Conservation (phyloP, 2,797 vertebrate species). For the Gymnocypris eckloni region DNA sequence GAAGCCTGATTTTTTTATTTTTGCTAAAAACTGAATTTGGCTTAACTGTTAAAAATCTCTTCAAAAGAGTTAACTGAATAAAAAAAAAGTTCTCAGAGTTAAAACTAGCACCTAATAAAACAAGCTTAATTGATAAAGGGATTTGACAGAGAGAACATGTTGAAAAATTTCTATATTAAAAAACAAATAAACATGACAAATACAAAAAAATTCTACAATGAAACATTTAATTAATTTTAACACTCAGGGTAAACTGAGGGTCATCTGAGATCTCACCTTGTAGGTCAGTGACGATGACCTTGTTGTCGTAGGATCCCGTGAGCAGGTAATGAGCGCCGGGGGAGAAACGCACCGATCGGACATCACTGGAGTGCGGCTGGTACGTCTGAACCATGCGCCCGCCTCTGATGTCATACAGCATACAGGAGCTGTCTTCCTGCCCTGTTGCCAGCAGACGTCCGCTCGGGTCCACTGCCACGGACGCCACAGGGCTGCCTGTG, state of each 20-base stretch:
- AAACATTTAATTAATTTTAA: neutral
- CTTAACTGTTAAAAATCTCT: too few species aligned
- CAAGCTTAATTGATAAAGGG: too few species aligned
- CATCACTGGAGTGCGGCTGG: constrained; percentile 89
- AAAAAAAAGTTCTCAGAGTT: too few species aligned
- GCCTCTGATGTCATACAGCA: constrained; percentile 95
- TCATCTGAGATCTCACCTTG: constrained; percentile 83
- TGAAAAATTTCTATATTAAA: neutral
- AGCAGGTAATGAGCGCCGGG: constrained; percentile 95
- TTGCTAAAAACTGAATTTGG: too few species aligned
- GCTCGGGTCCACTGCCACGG: constrained; percentile 95
- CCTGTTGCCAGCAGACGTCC: constrained; percentile 94
- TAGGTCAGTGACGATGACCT: constrained; percentile 93
- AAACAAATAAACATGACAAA: neutral
- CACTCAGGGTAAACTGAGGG: neutral
- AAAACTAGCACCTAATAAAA: too few species aligned
- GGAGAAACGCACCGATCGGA: constrained; percentile 96
- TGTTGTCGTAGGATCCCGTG: constrained; percentile 97
- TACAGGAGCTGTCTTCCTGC: constrained; percentile 96
- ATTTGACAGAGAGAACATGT: too few species aligned
- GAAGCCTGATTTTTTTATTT: neutral
- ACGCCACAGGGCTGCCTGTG: constrained; percentile 94
- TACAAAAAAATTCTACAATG: neutral
- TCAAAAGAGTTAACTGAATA: too few species aligned
- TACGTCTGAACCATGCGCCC: constrained; percentile 95